A percentile compares a stretch with the other conserved stretches of the same genome.
These are phyloP conservation scores for Cyprinodon diabolis DNA, from an alignment of 2,797 vertebrate species.

Conservation along the genomic window DNA sequence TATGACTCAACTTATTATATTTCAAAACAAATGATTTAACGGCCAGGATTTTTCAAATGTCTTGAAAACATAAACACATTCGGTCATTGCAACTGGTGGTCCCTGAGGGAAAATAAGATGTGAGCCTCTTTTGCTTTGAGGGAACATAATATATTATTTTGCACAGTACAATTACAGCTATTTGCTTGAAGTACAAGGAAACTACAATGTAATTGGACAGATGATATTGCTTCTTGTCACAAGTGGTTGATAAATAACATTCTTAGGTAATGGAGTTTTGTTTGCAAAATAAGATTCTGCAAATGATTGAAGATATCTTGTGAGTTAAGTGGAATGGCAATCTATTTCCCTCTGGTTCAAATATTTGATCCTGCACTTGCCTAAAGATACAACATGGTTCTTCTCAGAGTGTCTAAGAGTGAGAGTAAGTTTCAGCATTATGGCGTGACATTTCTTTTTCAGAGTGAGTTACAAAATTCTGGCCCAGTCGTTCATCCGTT, in stretches of 20 bases:
- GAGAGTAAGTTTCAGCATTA: slow-evolving; percentile 18
- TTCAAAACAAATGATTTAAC: slow-evolving; percentile 17
- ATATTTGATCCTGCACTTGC: slow-evolving; percentile 32
- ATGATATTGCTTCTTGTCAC: slow-evolving; percentile 44
- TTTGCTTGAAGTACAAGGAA: slow-evolving; percentile 51
- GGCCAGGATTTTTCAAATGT: slow-evolving; percentile 26
- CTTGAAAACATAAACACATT: background rate
- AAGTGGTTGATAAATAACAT: slow-evolving; percentile 54
- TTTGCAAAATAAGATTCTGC: slow-evolving; percentile 22
- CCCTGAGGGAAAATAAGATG: slow-evolving; percentile 4
- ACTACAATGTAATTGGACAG: slow-evolving; percentile 59
- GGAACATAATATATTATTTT: slow-evolving; percentile 31
- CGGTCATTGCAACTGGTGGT: slow-evolving; percentile 10
- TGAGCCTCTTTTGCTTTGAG: slow-evolving; percentile 8
- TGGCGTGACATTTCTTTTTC: slow-evolving; percentile 32
- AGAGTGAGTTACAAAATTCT: slow-evolving; percentile 31
- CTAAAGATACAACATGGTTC: background rate
- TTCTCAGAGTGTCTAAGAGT: background rate
- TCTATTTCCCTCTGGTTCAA: slow-evolving; percentile 27
- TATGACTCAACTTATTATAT: slow-evolving; percentile 11
- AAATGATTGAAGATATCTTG: slow-evolving; percentile 31
- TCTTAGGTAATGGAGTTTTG: slow-evolving; percentile 10
- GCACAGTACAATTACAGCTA: slow-evolving; percentile 37
- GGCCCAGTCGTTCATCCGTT: slow-evolving; percentile 49
- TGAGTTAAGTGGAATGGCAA: slow-evolving; percentile 1